These are phyloP conservation scores for Quadroppia sp. DNA, from an alignment of 2,888 invertebrate species.

Conservation along the genomic window DNA sequence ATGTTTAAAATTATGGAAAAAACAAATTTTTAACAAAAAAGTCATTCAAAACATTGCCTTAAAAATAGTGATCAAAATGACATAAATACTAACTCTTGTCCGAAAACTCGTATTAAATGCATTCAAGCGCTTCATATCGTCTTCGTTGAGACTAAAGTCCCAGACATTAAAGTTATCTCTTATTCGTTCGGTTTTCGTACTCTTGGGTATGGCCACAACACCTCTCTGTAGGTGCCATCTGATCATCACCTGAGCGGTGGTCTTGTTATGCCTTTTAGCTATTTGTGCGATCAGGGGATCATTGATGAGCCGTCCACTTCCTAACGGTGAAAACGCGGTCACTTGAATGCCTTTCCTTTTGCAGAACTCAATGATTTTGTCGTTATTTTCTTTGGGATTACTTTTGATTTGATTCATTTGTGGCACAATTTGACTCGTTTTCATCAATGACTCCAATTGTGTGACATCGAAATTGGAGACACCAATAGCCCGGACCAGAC, in stretches of 20 bases:
- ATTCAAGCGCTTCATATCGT: conserved; percentile 59
- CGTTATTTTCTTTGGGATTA: conserved; percentile 19
- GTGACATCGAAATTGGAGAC: conserved; percentile 74
- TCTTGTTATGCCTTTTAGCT: conserved; percentile 64
- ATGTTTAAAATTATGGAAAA: too few relatives aligned
- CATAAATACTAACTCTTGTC: not conserved
- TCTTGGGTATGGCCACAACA: conserved; percentile 69
- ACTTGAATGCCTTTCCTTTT: not conserved
- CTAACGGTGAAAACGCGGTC: conserved; percentile 38
- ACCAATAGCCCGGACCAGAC: conserved; percentile 72
- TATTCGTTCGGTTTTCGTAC: conserved; percentile 69
- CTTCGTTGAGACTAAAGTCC: conserved; percentile 66
- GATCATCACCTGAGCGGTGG: conserved; percentile 63
- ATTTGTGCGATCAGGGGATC: conserved; percentile 63
- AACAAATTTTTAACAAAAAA: too few relatives aligned
- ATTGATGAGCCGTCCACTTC: conserved; percentile 58
- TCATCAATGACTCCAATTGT: conserved; percentile 60
- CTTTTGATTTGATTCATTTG: conserved; percentile 41
- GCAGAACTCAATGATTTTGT: conserved; percentile 33
- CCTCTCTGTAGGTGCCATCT: conserved; percentile 66
- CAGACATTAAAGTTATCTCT: conserved; percentile 67
- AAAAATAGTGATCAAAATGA: not conserved
- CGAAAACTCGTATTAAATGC: not conserved
- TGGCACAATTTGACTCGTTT: not conserved
- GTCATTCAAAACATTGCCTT: too few relatives aligned